Evolutionary conservation across 2,888 invertebrate genomes (phyloP).

Genomic region (Prosopocoilus inquinatus): DNA sequence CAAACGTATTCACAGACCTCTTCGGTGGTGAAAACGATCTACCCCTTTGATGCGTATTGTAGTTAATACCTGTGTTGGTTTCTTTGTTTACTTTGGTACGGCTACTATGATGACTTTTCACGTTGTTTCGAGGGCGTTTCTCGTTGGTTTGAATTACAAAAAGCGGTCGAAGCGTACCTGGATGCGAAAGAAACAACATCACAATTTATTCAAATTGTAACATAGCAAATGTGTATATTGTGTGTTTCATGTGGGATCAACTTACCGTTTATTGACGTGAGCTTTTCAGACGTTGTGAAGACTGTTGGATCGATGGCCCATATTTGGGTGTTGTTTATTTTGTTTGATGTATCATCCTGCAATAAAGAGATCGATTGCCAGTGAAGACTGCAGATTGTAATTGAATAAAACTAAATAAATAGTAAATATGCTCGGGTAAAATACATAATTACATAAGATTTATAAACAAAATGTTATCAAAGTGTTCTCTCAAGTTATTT

Average conservation of each 20-base stretch:
- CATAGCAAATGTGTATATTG: neutral
- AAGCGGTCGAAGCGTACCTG: conserved; percentile 43
- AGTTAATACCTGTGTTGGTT: conserved; percentile 17
- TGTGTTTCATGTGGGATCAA: neutral
- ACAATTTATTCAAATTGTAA: no score
- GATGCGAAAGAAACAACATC: conserved; percentile 9
- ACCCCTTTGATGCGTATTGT: conserved; percentile 31
- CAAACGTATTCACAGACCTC: conserved; percentile 20
- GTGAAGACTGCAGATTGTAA: no score
- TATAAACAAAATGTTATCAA: no score
- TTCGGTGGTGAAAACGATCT: conserved; percentile 47
- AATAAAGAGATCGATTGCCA: conserved; percentile 19
- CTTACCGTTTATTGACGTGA: conserved; percentile 33
- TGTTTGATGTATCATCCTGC: conserved; percentile 39
- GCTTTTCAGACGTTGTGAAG: conserved; percentile 32
- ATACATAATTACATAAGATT: no score
- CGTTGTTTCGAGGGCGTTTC: conserved; percentile 25
- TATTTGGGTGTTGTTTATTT: conserved; percentile 34
- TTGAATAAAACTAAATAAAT: no score
- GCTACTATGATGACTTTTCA: conserved; percentile 15
- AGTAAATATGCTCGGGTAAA: no score
- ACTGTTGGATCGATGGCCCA: conserved; percentile 43
- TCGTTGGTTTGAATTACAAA: conserved; percentile 42
- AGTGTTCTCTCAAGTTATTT: no score
- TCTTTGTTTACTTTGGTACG: conserved; percentile 19